Evolutionary conservation across 2,888 invertebrate genomes (phyloP).

Genomic region (Chrysolina americana): DNA sequence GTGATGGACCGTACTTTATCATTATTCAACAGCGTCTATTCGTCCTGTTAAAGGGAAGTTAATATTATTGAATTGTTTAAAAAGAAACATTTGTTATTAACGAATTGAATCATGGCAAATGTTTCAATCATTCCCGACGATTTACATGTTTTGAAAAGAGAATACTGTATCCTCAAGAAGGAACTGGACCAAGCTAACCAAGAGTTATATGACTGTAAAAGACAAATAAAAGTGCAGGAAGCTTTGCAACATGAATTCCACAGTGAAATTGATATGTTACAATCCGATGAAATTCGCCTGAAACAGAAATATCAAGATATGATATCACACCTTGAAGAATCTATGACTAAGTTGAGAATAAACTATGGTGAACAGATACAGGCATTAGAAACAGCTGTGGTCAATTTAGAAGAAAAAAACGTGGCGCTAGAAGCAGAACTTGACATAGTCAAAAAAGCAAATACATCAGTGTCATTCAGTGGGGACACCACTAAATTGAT

Average conservation of each 20-base stretch:
- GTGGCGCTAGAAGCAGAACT: conserved; percentile 41
- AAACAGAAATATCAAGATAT: conserved; percentile 47
- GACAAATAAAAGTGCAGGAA: conserved; percentile 53
- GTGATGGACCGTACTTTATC: too few species aligned
- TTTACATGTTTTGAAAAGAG: conserved; percentile 43
- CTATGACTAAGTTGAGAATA: conserved; percentile 41
- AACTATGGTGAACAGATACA: conserved; percentile 46
- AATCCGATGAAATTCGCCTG: conserved; percentile 42
- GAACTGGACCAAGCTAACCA: conserved; percentile 58
- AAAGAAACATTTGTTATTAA: background rate
- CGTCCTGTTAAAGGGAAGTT: too few species aligned
- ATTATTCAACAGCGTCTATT: too few species aligned
- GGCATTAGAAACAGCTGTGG: conserved; percentile 46
- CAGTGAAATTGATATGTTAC: conserved; percentile 55
- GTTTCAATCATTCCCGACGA: conserved; percentile 43
- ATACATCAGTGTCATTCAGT: conserved; percentile 33
- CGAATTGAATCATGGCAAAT: background rate
- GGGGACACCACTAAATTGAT: conserved; percentile 42
- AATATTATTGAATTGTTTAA: too few species aligned
- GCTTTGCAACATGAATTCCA: conserved; percentile 56
- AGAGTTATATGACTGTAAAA: conserved; percentile 55
- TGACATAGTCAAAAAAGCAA: conserved; percentile 35
- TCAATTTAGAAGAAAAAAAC: conserved; percentile 48
- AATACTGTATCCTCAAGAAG: conserved; percentile 43
- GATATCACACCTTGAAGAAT: conserved; percentile 51